phyloP scores from a whole-genome alignment of 2,113 vertebrate genomes.

The Lepus timidus region DNA sequence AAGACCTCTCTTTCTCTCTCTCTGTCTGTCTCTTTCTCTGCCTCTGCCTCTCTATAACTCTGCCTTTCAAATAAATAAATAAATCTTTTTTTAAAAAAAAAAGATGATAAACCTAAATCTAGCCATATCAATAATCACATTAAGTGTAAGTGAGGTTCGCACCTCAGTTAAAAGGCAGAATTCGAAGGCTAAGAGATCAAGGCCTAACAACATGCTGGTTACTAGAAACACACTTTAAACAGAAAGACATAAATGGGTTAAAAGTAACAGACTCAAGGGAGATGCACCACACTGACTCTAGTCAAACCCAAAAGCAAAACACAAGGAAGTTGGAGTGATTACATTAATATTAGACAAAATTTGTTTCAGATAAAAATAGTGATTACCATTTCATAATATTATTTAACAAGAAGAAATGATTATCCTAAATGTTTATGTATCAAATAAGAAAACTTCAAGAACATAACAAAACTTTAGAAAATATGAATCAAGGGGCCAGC shows the following conservation, averaged over 20 bases:
- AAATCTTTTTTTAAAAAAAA: no score
- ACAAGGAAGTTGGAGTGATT: not conserved
- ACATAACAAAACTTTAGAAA: no score
- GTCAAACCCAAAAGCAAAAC: not conserved
- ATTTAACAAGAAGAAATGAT: not conserved
- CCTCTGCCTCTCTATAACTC: no score
- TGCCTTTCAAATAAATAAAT: no score
- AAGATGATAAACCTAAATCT: no score
- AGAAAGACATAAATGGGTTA: no score
- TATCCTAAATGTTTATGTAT: not conserved
- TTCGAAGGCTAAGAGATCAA: not conserved
- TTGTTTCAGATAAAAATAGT: not conserved
- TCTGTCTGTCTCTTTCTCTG: no score
- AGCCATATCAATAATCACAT: no score
- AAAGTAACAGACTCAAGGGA: not conserved
- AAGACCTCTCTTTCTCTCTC: no score
- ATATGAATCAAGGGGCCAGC: no score
- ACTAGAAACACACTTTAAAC: not conserved
- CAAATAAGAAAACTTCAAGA: not conserved
- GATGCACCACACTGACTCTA: not conserved
- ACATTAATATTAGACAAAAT: not conserved
- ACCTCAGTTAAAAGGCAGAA: not conserved
- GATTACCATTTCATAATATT: slow-evolving; percentile 13
- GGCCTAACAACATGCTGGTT: not conserved
- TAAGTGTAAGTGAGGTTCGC: no score